phyloP scores from a whole-genome alignment of 2,113 vertebrate genomes.

The Rhabdomys dilectus region DNA sequence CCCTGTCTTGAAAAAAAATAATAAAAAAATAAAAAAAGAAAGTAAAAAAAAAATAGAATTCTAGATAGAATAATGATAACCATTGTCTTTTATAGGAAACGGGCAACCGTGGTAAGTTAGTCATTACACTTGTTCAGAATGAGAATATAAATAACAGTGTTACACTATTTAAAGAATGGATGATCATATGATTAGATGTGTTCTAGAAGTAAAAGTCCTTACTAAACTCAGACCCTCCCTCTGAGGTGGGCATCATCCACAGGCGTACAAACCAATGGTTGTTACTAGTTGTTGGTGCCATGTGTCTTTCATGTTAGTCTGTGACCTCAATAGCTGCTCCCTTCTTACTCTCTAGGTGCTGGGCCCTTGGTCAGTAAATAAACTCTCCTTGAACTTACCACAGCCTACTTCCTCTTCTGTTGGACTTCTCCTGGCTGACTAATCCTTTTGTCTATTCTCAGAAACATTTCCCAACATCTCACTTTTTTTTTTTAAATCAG shows the following conservation, averaged over 20 bases:
- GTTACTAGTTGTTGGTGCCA: background rate
- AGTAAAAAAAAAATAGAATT: background rate
- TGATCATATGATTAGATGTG: background rate
- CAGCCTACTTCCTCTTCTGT: background rate
- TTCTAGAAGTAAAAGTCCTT: background rate
- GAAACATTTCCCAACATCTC: constrained; percentile 73
- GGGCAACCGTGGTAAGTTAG: background rate
- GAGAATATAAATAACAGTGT: background rate
- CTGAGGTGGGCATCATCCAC: background rate
- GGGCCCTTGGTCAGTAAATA: background rate
- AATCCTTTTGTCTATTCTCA: constrained; percentile 61
- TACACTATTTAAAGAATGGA: background rate
- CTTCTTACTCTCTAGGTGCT: background rate
- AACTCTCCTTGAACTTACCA: background rate
- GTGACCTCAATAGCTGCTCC: background rate
- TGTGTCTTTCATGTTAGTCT: background rate
- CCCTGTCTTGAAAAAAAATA: too few relatives aligned
- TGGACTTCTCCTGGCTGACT: constrained; percentile 1
- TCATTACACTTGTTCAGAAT: background rate
- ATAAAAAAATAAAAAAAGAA: background rate
- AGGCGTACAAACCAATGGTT: background rate
- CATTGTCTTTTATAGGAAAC: background rate
- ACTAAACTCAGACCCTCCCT: background rate
- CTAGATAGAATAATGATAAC: background rate
- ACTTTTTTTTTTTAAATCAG: constrained; percentile 60